Evolutionary conservation across 2,797 vertebrate genomes (phyloP), one percentile per base, ranked within the genome.

Genomic region (Mastacembelus armatus): DNA sequence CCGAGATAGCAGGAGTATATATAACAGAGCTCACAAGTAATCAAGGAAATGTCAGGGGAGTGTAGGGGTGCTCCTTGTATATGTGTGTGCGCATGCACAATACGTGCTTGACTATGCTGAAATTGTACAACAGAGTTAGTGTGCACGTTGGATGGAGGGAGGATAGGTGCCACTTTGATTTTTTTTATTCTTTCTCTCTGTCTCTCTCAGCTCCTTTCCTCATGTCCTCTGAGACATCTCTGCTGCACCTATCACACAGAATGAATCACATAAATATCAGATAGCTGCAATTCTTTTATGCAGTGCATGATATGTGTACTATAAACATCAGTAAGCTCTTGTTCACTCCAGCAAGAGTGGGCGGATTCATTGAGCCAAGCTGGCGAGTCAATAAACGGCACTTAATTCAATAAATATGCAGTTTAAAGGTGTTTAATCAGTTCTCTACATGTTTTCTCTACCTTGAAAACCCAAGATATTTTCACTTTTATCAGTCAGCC

Each of bases 201-300:
- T 12, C 3, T 42, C 44, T 52, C 38, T 60, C 29, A 29, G 32
- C 64, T 55, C 33, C 1, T 40, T 18, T 50, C 18, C 77, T 54
- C 62, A 65, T n/a, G 59, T 78, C 82, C 55, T 66, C 35, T 27
- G 80, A 76, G 70, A 75, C 29, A 0, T 43, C 24, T 57, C 66
- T 55, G 18, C 56, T 44, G 47, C 39, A 35, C 47, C 42, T 47
- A 59, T 78, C 67, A 81, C 67, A 69, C 44, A 54, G 73, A 68
- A 55, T 77, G 66, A 75, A 81, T 85, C 62, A 42, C 35, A 33
- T 21, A 58, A 65, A 80, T 64, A 74, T 80, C 55, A 83, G 38
- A 81, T 39, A 69, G 51, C 71, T 48, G 39, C 16, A 57, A 7
- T 7, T n/a, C 69, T 75, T 58, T 71, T 58, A 77, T 52, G 55